Base-by-base conservation (phyloP, 2,797 vertebrate species). In the Falco columbarius region DNA sequence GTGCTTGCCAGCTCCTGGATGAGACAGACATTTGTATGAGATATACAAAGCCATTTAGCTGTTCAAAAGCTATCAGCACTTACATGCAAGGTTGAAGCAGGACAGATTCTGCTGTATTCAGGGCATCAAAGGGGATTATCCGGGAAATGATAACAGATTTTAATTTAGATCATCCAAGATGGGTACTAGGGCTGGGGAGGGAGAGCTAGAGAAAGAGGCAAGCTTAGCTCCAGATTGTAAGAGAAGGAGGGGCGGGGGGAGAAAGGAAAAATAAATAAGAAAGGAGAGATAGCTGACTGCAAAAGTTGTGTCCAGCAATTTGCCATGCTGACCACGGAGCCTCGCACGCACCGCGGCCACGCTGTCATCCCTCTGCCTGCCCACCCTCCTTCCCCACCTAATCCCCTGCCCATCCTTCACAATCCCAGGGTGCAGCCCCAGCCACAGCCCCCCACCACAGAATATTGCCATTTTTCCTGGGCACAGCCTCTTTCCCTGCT, bases 111-210 rank as follows among this genome's bases (percentile, higher is more conserved):
- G 97, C 85, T 40, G 83, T 30, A 97, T 95, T 97, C 86, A 71
- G 96, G 95, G 95, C 97, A 98, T 98, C 98, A 98, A 96, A 98
- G 95, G 96, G 97, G 97, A 98, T 98, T 98, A 98, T 97, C 95
- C 88, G 30, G 95, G 93, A 97, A 97, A 95, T 12, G 95, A 97
- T 97, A 98, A 96, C 97, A 98, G 98, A 98, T 98, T 98, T 98
- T 98, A 98, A 98, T 98, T 98, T 98, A 98, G 98, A 98, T 98
- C 74, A 24, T 92, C 81, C 91, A 24, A 90, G 95, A 97, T 95
- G 97, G 95, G 95, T 95, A 72, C 54, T 42, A 23, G 44, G 90
- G 72, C 74, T 86, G 81, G 93, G 82, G 27, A 93, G 86, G 71
- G 71, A 86, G 81, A 92, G 88, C 81, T 29, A 23, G 70, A 62